phyloP scores from a whole-genome alignment of 2,888 invertebrate species.

The Spatulosminthurus flaviceps region DNA sequence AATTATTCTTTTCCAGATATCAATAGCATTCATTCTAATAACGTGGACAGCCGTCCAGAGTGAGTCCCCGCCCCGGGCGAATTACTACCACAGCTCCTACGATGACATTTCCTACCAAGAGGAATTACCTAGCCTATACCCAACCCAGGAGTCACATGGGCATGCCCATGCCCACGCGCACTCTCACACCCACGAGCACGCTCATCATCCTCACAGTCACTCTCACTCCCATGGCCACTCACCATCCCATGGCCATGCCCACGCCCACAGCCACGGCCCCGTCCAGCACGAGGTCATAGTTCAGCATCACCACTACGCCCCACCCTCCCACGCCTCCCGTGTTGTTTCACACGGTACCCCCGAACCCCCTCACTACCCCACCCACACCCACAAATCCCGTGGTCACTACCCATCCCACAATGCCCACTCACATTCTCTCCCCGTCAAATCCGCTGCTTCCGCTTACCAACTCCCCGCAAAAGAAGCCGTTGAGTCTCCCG shows the following conservation, averaged over 20 bases:
- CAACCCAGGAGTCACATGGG: neutral
- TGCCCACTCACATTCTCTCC: neutral
- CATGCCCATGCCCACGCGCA: slow-evolving; percentile 6
- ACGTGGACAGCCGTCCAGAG: neutral
- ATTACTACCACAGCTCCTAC: slow-evolving; percentile 32
- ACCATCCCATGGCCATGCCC: neutral
- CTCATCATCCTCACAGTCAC: neutral
- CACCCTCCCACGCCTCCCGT: neutral
- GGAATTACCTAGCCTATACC: neutral
- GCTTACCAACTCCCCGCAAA: neutral
- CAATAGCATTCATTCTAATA: neutral
- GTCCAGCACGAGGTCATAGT: slow-evolving; percentile 35
- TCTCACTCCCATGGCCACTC: neutral
- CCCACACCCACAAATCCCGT: neutral
- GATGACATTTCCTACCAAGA: slow-evolving; percentile 27
- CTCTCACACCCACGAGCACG: neutral
- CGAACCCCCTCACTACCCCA: slow-evolving; percentile 10
- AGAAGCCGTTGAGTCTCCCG: neutral
- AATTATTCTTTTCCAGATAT: neutral
- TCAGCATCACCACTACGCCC: slow-evolving; percentile 41
- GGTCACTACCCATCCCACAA: neutral
- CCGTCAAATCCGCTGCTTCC: neutral
- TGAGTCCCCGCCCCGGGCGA: slow-evolving; percentile 22
- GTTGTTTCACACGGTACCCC: neutral
- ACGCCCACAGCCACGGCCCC: neutral